Percentiles rank a stretch among this genome's conserved stretches.
Conservation (phyloP, 2,797 vertebrate species). For the Phoebastria nigripes region DNA sequence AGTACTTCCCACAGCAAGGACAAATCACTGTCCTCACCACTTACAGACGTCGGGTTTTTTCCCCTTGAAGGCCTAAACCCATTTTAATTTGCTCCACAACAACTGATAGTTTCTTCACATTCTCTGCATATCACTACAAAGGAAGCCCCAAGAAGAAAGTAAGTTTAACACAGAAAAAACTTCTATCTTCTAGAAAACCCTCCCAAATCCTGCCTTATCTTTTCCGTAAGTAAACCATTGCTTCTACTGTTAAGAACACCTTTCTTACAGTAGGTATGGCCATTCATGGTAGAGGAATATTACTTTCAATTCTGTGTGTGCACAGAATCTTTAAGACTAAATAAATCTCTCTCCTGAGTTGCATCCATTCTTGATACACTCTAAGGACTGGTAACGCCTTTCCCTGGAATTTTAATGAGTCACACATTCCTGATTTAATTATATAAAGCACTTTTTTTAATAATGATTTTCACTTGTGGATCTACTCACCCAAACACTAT, state of each 20-base stretch:
- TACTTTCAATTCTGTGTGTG: background rate
- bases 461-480: background rate
- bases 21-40: background rate
- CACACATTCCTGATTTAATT: background rate
- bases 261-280: background rate
- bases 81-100: background rate
- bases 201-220: background rate
- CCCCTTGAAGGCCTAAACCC: background rate
- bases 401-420: background rate
- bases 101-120: background rate
- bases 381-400: background rate
- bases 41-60: accelerated
- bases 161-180: background rate
- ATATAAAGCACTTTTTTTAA: background rate
- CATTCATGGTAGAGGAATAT: background rate
- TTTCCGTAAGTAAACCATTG: background rate
- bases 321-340: background rate
- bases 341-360: background rate
- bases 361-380: background rate
- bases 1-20: background rate
- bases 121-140: background rate
- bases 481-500: background rate
- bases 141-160: background rate
- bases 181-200: background rate
- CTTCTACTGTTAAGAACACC: background rate